Base-by-base conservation (phyloP, 2,797 vertebrate genomes). In the Poecilia velifera region DNA sequence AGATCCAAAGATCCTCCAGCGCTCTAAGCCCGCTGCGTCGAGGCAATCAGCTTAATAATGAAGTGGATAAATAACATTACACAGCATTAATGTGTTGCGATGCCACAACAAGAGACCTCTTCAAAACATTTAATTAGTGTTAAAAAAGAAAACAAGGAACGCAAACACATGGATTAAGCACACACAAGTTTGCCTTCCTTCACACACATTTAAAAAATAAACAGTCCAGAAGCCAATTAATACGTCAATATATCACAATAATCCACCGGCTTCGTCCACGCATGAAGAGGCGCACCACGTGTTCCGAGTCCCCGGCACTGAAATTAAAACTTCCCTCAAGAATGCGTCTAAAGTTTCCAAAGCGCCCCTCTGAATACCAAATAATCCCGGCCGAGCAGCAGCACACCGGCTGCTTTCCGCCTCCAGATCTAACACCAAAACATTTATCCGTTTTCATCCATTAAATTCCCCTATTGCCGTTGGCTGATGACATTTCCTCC, bases 311-410 rank as follows among this genome's bases (percentile, higher is more conserved):
- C 72, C 80, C 85, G 34, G 59, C 76, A 76, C 76, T 55, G 66
- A 89, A 64, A 87, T 83, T 62, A 76, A 91, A 93, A 93, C 88
- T 91, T 92, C 88, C 84, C 86, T 59, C 76, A 89, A 91, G 91
- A 92, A 91, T 93, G 92, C 92, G 91, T 87, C 84, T 92, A 93
- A 94, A 94, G 84, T 91, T 93, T 92, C 84, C 85, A 82, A 74
- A 80, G 89, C 89, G 81, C 86, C 72, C 22, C 84, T 74, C 74
- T 89, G 91, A 86, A 91, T 90, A 90, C 91, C 87, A 91, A 92
- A 83, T 85, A 81, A 87, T 78, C 78, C 83, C 73, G 59, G 71
- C 45, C 43, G 20, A 76, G 73, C 85, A 18, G 72, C 79, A 10
- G 3, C 81, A 31, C 79, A 0, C 74, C 85, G 86, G 83, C 92